Evolutionary conservation across 2,797 vertebrate genomes (phyloP), one percentile per base, ranked within the genome.

Genomic region (Rhinatrema bivittatum): DNA sequence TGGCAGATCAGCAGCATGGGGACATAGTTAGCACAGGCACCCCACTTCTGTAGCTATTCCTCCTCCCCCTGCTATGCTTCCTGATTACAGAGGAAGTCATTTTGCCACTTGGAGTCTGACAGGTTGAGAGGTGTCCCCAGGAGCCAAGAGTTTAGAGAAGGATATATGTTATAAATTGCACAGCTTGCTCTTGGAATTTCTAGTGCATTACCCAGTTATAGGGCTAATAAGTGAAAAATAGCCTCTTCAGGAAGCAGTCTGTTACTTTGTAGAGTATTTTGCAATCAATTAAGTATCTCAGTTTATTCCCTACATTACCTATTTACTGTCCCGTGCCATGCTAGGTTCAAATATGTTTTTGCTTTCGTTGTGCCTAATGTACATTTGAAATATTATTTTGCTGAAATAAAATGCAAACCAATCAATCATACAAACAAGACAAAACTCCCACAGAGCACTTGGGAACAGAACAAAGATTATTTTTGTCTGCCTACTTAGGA

Each of bases 391-490:
- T 68, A 50, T 50, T 14, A 38, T 42, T 68, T 60, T 70, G 21
- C 50, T 65, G 25, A 59, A 62, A 40, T 46, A 53, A 46, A 56
- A 32, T 65, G 28, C 42, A 62, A 63, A 69, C 53, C 62, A 54
- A 72, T 72, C 66, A 61, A 65, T 74, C 65, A 59, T 38, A 49
- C 36, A 63, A 72, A 68, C 53, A 72, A 72, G 66, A 51, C 57
- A 59, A 67, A 68, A 57, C 61, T 75, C 65, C 59, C 44, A 68
- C 52, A 50, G 56, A 75, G 51, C 62, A 64, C 61, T 60, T 26
- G 50, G 66, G 25, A 62, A 52, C 37, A 55, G 65, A 71, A 60
- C 46, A 67, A 61, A 68, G 55, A 57, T 60, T 59, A 60, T 68
- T 75, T 76, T 71, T 65, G 39, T 63, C 63, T 62, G 37, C 68